Evolutionary conservation across 1,140 invertebrate genomes (phyloP).

Genomic region (Drosophila orena): DNA sequence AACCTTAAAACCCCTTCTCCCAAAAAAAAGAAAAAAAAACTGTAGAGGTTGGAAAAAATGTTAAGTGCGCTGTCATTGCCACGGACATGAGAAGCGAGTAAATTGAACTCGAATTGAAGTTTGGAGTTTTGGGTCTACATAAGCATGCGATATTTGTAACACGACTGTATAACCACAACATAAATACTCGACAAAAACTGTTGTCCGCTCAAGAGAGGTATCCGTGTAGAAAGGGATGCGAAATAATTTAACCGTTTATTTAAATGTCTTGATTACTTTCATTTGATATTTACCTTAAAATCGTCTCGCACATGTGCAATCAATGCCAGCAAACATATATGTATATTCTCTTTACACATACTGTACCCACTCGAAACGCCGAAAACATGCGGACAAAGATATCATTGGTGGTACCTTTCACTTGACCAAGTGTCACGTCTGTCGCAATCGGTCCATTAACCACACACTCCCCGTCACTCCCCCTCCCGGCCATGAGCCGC

Average conservation of each 20-base stretch:
- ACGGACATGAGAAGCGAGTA: conserved; percentile 33
- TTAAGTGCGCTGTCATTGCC: conserved; percentile 76
- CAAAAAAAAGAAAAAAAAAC: conserved; percentile 11
- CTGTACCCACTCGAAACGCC: background rate
- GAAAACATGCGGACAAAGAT: conserved; percentile 25
- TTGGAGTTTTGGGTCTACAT: conserved; percentile 9
- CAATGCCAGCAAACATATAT: background rate
- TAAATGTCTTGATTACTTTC: background rate
- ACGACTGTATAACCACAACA: background rate
- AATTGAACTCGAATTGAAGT: conserved; percentile 27
- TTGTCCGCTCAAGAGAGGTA: background rate
- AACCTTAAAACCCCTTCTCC: conserved; percentile 15
- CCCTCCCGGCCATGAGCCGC: background rate
- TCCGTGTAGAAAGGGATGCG: too few relatives aligned
- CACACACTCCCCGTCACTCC: conserved; percentile 3
- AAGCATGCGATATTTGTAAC: background rate
- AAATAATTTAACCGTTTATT: background rate
- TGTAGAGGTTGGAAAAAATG: conserved; percentile 36
- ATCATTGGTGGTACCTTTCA: conserved; percentile 18
- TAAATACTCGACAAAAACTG: background rate
- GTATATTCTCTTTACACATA: background rate
- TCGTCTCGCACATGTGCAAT: conserved; percentile 6
- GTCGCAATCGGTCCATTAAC: conserved; percentile 34
- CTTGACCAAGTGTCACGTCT: conserved; percentile 44
- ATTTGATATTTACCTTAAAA: conserved; percentile 1